Evolutionary conservation across 2,888 invertebrate genomes (phyloP), one percentile per base, ranked within the genome.

Genomic region (Tenthredo mesomela): DNA sequence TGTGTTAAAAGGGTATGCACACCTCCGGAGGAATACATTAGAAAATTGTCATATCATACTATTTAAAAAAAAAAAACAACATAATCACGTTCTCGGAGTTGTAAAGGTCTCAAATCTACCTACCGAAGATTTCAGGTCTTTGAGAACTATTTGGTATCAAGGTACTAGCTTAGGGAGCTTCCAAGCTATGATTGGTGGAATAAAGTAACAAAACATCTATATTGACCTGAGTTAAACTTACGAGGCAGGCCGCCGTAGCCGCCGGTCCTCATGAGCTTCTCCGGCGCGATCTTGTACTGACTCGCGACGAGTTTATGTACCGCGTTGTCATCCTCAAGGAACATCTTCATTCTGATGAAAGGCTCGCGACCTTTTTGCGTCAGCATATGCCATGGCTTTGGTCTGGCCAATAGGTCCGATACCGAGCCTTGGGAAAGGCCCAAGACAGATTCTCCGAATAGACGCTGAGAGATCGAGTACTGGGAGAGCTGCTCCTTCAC

Each of bases 331-430:
- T 98, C 98, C 93, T 98, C 98, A 88, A 99, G 94, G 94, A 99
- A 99, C 97, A 99, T 98, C 93, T 98, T 98, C 99, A 99, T 99
- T 86, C 99, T 95, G 87, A 99, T 99, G 94, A 99, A 99, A 0
- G 99, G 99, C 92, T 99, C 99, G 40, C 99, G 95, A 1, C 98
- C 98, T 93, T 99, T 99, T 92, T 98, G 98, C 18, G 99, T 99
- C 80, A 99, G 95, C 98, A 99, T 99, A 92, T 98, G 98, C 99
- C 99, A 99, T 0, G 99, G 98, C 93, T 99, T 99, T 54, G 99
- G 99, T 82, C 99, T 94, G 37, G 99, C 99, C 87, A 99, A 94
- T 67, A 99, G 95, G 93, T 99, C 99, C 75, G 99, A 99, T 0
- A 99, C 99, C 5, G 98, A 98, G 58, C 99, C 99, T 93, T 99